Evolutionary conservation across 1,140 invertebrate genomes (phyloP).

Genomic region (Aporrectodea caliginosa): DNA sequence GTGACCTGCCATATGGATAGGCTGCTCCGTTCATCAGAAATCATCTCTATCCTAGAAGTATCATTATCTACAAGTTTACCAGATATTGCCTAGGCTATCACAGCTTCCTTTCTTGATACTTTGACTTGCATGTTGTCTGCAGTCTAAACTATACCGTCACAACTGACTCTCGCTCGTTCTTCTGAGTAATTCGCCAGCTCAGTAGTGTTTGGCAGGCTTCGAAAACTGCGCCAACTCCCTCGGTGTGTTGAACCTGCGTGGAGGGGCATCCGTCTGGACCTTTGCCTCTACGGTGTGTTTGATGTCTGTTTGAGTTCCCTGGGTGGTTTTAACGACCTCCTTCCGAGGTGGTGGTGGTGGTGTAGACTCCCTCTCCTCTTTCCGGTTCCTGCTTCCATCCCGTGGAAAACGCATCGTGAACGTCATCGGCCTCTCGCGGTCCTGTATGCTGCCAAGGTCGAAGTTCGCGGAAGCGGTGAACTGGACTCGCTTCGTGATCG

Average conservation of each 20-base stretch:
- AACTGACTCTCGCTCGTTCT: too few species aligned
- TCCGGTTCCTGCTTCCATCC: background rate
- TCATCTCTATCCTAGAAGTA: too few species aligned
- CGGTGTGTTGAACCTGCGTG: background rate
- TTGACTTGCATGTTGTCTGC: too few species aligned
- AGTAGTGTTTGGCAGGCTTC: background rate
- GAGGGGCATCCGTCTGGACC: background rate
- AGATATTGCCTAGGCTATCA: too few species aligned
- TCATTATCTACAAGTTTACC: too few species aligned
- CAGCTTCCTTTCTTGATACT: too few species aligned
- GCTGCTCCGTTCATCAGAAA: too few species aligned
- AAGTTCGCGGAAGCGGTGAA: background rate
- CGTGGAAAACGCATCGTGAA: background rate
- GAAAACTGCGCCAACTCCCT: background rate
- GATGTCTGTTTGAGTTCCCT: background rate
- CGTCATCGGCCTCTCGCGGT: background rate
- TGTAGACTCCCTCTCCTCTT: background rate
- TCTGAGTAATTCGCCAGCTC: background rate
- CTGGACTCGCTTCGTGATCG: constrained; percentile 16
- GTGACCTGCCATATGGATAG: too few species aligned
- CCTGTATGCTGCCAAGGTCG: constrained; percentile 8
- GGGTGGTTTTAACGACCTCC: background rate
- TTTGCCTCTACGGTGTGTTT: background rate
- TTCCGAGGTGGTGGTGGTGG: background rate
- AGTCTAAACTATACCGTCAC: too few species aligned